A percentile compares a stretch with the other conserved stretches of the same genome.
Evolutionary conservation across 1,140 invertebrate species (phyloP).

Genomic region (Drosophila cardini): DNA sequence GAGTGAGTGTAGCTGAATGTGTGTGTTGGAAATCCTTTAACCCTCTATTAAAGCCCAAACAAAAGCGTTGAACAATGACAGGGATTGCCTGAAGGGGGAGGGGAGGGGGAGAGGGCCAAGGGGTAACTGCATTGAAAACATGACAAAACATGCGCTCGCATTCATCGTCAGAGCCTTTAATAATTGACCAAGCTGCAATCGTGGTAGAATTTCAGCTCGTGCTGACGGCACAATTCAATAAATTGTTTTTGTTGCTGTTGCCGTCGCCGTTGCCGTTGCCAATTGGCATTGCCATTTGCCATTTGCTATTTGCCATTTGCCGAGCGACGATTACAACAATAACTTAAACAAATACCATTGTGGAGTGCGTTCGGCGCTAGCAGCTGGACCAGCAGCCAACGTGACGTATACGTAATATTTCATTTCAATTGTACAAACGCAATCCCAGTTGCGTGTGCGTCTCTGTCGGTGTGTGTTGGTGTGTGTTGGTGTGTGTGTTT

Average conservation of each 20-base stretch:
- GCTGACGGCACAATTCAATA: constrained; percentile 45
- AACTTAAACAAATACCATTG: constrained; percentile 68
- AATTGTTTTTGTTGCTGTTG: constrained; percentile 40
- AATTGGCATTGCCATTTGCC: constrained; percentile 27
- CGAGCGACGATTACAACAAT: constrained; percentile 66
- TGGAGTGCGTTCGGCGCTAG: constrained; percentile 17
- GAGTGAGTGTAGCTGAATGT: constrained; percentile 26
- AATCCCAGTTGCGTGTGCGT: constrained; percentile 8
- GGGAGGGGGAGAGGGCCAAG: neutral
- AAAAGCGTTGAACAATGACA: neutral
- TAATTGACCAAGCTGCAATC: constrained; percentile 13
- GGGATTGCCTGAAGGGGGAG: neutral
- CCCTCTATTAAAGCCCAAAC: constrained; percentile 42
- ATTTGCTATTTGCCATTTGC: constrained; percentile 23
- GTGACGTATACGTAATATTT: constrained; percentile 81
- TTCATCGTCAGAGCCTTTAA: constrained; percentile 3
- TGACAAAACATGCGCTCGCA: constrained; percentile 4
- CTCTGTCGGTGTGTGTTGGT: neutral
- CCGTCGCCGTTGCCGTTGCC: neutral
- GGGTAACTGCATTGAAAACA: neutral
- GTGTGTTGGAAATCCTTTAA: constrained; percentile 59
- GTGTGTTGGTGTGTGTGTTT: constrained; percentile 35
- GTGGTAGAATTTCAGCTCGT: neutral
- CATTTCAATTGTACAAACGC: constrained; percentile 65
- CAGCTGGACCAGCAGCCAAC: constrained; percentile 51